Percentiles rank a stretch among this genome's conserved stretches.
Evolutionary conservation across 1,140 invertebrate species (phyloP).

Genomic region (Leptinotarsa undecemlineata): DNA sequence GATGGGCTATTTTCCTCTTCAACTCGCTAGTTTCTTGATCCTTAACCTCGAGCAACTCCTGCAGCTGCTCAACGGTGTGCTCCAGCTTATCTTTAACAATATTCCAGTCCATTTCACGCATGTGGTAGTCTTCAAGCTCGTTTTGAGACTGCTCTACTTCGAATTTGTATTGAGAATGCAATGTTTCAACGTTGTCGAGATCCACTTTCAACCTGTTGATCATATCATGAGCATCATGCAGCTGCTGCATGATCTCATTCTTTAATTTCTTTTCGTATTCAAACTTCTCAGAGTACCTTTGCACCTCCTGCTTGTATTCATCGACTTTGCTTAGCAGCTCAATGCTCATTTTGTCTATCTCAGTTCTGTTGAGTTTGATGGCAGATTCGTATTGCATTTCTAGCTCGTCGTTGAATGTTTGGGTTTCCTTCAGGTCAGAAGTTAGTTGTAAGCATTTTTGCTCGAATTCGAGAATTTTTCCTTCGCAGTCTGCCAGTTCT

Average conservation of each 20-base stretch:
- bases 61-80: slow-evolving; percentile 33
- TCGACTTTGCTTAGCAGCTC: slow-evolving; percentile 38
- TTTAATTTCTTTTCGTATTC: slow-evolving; percentile 26
- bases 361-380: slow-evolving; percentile 40
- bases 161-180: slow-evolving; percentile 28
- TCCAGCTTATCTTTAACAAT: slow-evolving; percentile 27
- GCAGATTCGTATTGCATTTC: slow-evolving; percentile 49
- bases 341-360: slow-evolving; percentile 40
- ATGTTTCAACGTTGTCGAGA: slow-evolving; percentile 25
- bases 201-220: slow-evolving; percentile 32
- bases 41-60: slow-evolving; percentile 20
- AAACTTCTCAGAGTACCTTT: slow-evolving; percentile 19
- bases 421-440: slow-evolving; percentile 51
- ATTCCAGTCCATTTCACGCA: slow-evolving; percentile 29
- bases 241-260: slow-evolving; percentile 31
- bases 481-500: slow-evolving; percentile 56
- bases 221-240: slow-evolving; percentile 31
- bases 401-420: slow-evolving; percentile 48
- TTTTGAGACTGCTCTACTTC: slow-evolving; percentile 30
- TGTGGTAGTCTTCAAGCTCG: slow-evolving; percentile 26
- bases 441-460: slow-evolving; percentile 53
- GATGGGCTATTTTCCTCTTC: slow-evolving; percentile 33
- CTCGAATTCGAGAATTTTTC: slow-evolving; percentile 56
- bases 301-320: slow-evolving; percentile 31
- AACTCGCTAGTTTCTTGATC: slow-evolving; percentile 37